A percentile compares a stretch with the other conserved stretches of the same genome.
These are phyloP conservation scores for Corbicula japonica DNA, from an alignment of 2,888 invertebrate genomes.

Conservation along the genomic window DNA sequence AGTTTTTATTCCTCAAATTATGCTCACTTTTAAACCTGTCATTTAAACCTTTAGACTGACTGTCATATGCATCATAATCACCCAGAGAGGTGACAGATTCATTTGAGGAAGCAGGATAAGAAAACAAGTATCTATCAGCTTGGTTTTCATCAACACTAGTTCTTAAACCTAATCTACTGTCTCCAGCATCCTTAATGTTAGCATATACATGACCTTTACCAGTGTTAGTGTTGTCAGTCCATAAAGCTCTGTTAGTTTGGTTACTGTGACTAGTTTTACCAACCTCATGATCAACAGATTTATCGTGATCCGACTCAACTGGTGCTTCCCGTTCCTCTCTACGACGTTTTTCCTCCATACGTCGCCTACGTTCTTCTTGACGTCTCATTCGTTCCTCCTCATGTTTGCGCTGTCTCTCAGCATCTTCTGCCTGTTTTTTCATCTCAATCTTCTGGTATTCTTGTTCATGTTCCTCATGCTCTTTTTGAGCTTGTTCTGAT, in stretches of 20 bases:
- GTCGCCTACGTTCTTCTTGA: neutral
- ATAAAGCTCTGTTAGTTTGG: slow-evolving; percentile 19
- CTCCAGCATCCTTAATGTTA: neutral
- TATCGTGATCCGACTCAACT: slow-evolving; percentile 12
- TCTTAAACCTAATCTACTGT: neutral
- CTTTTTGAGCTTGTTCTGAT: slow-evolving; percentile 47
- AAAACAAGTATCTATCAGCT: slow-evolving; percentile 46
- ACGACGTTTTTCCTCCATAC: no score
- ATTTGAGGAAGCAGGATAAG: slow-evolving; percentile 62
- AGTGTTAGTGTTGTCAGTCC: slow-evolving; percentile 37
- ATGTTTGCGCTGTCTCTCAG: slow-evolving; percentile 20
- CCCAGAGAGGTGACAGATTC: slow-evolving; percentile 59
- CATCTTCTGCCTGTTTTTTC: no score
- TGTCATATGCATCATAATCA: slow-evolving; percentile 51
- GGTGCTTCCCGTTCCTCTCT: no score
- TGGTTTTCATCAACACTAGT: neutral
- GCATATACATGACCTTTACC: slow-evolving; percentile 15
- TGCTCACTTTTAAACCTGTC: slow-evolving; percentile 20
- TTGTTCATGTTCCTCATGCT: slow-evolving; percentile 32
- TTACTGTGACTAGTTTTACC: slow-evolving; percentile 27
- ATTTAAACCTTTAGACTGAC: slow-evolving; percentile 1
- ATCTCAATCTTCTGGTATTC: no score
- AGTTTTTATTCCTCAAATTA: neutral
- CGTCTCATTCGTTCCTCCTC: slow-evolving; percentile 23
- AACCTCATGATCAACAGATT: slow-evolving; percentile 25